phyloP scores from a whole-genome alignment of 2,113 vertebrate genomes.

The Nyctibius bracteatus region DNA sequence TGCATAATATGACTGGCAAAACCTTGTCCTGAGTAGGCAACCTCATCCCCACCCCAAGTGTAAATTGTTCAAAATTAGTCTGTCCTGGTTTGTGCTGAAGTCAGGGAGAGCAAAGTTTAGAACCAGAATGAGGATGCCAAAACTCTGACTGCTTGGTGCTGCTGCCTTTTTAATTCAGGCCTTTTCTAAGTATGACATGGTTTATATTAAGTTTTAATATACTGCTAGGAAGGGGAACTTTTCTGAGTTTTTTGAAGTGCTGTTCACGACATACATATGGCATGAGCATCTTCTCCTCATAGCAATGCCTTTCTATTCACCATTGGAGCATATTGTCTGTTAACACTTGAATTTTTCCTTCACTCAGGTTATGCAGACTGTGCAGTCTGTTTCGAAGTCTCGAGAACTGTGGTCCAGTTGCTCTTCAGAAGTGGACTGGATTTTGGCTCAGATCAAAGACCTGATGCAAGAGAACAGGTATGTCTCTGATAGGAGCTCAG shows the following conservation, averaged over 20 bases:
- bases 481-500: not conserved
- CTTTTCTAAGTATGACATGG: not conserved
- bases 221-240: not conserved
- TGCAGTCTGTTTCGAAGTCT: conserved; percentile 47
- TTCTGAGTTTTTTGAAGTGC: not conserved
- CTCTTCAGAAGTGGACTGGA: conserved; percentile 83
- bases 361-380: conserved; percentile 67
- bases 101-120: not conserved
- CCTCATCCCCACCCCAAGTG: not conserved
- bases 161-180: not conserved
- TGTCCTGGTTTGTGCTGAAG: not conserved
- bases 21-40: not conserved
- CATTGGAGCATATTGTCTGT: not conserved
- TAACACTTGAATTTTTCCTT: not conserved
- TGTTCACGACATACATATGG: not conserved
- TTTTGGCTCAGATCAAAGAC: conserved; percentile 87
- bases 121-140: not conserved
- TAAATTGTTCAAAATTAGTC: not conserved
- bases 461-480: conserved; percentile 81
- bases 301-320: not conserved
- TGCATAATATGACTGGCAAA: not conserved
- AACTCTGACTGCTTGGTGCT: not conserved
- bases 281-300: not conserved
- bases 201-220: not conserved
- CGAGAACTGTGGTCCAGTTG: conserved; percentile 68